A percentile compares a stretch with the other conserved stretches of the same genome.
Evolutionary conservation across 2,888 invertebrate species (phyloP).

Genomic region (Philaethria dido): DNA sequence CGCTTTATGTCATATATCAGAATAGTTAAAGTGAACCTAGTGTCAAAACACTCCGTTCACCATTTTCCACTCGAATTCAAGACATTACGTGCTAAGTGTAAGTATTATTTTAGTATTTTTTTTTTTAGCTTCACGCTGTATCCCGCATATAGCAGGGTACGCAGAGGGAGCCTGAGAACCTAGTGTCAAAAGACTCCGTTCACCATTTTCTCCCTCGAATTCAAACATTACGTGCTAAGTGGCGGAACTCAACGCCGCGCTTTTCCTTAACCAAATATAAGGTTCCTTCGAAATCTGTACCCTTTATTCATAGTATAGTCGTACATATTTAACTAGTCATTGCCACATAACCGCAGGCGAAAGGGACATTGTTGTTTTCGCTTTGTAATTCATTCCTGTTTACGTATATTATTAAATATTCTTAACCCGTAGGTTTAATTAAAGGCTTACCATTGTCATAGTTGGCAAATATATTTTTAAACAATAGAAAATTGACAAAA

Average conservation of each 20-base stretch:
- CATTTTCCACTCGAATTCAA: background rate
- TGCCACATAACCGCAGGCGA: background rate
- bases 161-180: too few relatives aligned
- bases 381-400: slow-evolving; percentile 6
- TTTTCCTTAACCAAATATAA: too few relatives aligned
- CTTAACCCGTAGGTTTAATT: background rate
- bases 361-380: slow-evolving; percentile 18
- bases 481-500: too few relatives aligned
- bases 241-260: too few relatives aligned
- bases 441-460: background rate
- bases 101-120: too few relatives aligned
- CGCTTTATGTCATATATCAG: too few relatives aligned
- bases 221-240: background rate
- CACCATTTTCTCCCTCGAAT: too few relatives aligned
- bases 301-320: background rate
- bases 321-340: slow-evolving; percentile 5
- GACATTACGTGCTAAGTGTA: background rate
- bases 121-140: too few relatives aligned
- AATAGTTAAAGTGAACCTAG: background rate
- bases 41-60: background rate
- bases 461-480: too few relatives aligned
- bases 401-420: background rate
- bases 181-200: background rate
- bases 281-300: background rate
- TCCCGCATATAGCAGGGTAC: too few relatives aligned